Evolutionary conservation across 2,888 invertebrate species (phyloP), one percentile per base, ranked within the genome.

Genomic region (Atethmia centrago): DNA sequence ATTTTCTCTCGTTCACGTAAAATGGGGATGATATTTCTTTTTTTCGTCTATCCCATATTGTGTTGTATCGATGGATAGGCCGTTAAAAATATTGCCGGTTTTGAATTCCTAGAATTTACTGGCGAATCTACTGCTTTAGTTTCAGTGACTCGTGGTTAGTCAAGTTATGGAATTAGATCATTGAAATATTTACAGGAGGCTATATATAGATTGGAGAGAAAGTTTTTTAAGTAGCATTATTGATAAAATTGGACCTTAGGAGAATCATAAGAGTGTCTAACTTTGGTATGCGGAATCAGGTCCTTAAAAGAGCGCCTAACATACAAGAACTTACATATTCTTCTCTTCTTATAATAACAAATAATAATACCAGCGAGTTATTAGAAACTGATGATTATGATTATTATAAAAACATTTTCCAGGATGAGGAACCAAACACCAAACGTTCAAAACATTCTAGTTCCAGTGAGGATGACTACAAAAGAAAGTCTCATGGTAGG

Each of bases 371-470:
- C 21, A 7, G 53, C 9, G 4, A 25, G 8, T 59, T 51, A 16
- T 45, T 3, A 25, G 25, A 21, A 4, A 71, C 28, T 5, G 0
- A 31, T 9, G 8, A 21, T 19, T 47, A 40, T 36, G 36, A 40
- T 56, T 62, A 12, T 45, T 19, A 62, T 19, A 21, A 55, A 75
- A 74, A 80, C 49, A 62, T 63, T 67, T 88, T 92, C 79, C 82
- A 95, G 95, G 95, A 95, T 69, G 95, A 95, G 79, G 92, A 95
- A 77, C 87, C 90, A 56, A 88, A 92, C 74, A 79, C 81, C 58
- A 95, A 94, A 80, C 94, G 93, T 85, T 90, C 89, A 59, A 94
- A 92, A 88, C 85, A 92, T 73, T 88, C 89, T 77, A 91, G 90
- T 85, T 89, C 89, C 71, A 93, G 90, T 88, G 92, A 93, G 87